Base-by-base conservation (phyloP, 64 coral and sea anemone species). In the Stylophora pistillata region DNA sequence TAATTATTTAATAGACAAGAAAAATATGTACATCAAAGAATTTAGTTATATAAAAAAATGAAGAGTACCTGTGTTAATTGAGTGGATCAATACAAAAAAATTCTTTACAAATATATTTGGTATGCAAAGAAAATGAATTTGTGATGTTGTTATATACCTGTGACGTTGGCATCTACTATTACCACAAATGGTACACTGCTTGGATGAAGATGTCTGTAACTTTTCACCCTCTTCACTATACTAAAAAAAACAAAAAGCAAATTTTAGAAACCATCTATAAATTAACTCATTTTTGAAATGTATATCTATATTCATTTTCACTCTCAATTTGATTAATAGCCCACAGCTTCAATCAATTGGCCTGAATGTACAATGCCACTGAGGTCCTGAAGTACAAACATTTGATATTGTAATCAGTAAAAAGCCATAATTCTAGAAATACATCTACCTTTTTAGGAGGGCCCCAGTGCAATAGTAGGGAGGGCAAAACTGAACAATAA, bases 121-220 rank as follows among this genome's bases (percentile, higher is more conserved):
- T 7, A 47, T 47, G 37, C 37, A 47, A 47, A 47, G 37, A 47
- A 47, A 47, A 57, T 63, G 7, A 18, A 26, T 58, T 26, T 78
- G 41, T 62, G 65, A 0, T 20, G 31, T 20, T 13, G 52, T 63
- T 29, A 9, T 56, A 23, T 33, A 91, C 93, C 93, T 95, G 74
- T 95, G 93, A 83, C 93, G 86, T 52, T 95, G 93, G 73, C 93
- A 95, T 95, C 80, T 95, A 78, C 61, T 60, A 20, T 89, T 95
- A 55, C 94, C 94, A 95, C 90, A 92, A 55, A 95, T 95, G 34
- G 78, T 85, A 52, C 94, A 95, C 3, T 61, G 82, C 62, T 63
- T 63, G 64, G 62, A 69, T 64, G 29, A n/a, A 72, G 55, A 56
- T 53, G 21, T 3, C 31, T 82, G 15, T 9, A 29, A 28, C 20